Evolutionary conservation across 1,140 invertebrate species (phyloP), one percentile per base, ranked within the genome.

Genomic region (Penaeus vannamei): DNA sequence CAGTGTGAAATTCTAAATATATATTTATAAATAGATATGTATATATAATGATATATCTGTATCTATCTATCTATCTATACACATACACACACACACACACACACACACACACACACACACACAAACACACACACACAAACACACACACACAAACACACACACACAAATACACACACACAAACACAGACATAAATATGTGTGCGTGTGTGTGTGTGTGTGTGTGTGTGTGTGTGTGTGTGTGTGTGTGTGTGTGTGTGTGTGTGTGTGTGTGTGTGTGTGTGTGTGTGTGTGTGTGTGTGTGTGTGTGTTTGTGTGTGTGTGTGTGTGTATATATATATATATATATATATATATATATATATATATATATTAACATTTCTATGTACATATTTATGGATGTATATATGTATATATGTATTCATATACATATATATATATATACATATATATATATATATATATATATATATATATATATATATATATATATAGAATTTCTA

Each of bases 351-450:
- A 22, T 26, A 36, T 79, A 36, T 26, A 22, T 79, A 36, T 79
- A 36, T n/a, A 22, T n/a, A 22, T 79, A 26, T 83, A 26, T 60
- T 3, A 60, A 60, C n/a, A 26, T 83, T 26, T 83, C 26, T 83
- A 60, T 83, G 46, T 61, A 46, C 60, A 60, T 61, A 46, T 83
- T 26, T 61, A 46, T 83, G 36, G 46, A 36, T 82, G 36, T 82
- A 36, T 82, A 36, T 82, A 36, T 82, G 80, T 82, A 36, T 82
- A 36, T 82, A 36, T 83, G 53, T 83, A 46, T 62, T 22, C n/a
- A 19, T 66, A 19, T 66, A 19, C 19, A 19, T 66, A 19, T 66
- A 19, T 66, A n/a, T 69, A 32, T 76, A 64, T 10, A 22, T 84
- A 76, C 0, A 76, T 76, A 76, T 32, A 32, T 76, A 32, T 76